These are phyloP conservation scores for Cheumatopsyche charites DNA, from an alignment of 1,140 invertebrate genomes.

Conservation along the genomic window DNA sequence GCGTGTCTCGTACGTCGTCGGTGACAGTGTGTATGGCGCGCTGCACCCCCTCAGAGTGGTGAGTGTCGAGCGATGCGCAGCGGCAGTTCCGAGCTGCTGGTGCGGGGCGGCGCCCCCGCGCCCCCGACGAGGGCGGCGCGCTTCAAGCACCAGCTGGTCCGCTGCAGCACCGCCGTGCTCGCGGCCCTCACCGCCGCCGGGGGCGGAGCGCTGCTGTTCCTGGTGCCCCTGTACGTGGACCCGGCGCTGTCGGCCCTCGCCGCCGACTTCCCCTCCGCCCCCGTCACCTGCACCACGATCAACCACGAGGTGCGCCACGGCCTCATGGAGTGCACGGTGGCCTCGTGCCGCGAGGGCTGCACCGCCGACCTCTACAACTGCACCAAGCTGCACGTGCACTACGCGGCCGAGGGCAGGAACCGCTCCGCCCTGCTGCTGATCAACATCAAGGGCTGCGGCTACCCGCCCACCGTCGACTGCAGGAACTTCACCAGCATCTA, in stretches of 20 bases:
- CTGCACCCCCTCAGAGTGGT: conserved; percentile 19
- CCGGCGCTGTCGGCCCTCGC: conserved; percentile 86
- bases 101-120: conserved; percentile 29
- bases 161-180: conserved; percentile 80
- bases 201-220: conserved; percentile 81
- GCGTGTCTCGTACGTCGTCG: conserved; percentile 13
- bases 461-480: conserved; percentile 84
- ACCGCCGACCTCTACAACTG: conserved; percentile 86
- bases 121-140: neutral
- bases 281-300: conserved; percentile 78
- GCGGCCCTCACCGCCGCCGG: conserved; percentile 80
- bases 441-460: conserved; percentile 78
- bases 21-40: conserved; percentile 34
- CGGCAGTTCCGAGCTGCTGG: conserved; percentile 47
- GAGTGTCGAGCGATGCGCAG: conserved; percentile 37
- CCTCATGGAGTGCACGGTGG: conserved; percentile 85
- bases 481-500: conserved; percentile 79
- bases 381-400: conserved; percentile 84
- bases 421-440: conserved; percentile 57
- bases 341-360: conserved; percentile 85
- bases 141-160: conserved; percentile 61
- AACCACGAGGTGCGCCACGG: conserved; percentile 76
- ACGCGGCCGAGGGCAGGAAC: conserved; percentile 58
- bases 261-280: conserved; percentile 79
- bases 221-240: conserved; percentile 88